Base-by-base conservation (phyloP, 2,888 invertebrate genomes). In the Dioctria rufipes region DNA sequence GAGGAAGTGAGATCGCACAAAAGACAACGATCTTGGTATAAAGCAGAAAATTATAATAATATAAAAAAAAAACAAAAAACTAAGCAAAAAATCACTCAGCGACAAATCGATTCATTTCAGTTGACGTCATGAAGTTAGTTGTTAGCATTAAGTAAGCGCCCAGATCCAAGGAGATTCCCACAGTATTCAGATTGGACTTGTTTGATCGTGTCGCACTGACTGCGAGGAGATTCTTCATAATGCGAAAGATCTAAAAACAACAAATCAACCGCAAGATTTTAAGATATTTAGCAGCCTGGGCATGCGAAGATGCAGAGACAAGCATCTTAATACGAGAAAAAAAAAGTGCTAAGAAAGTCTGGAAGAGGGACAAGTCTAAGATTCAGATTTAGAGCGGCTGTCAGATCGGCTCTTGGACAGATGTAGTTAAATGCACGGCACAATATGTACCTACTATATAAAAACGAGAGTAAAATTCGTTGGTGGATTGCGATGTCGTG, bases 131-230 rank as follows among this genome's bases (percentile, higher is more conserved):
- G 58, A 58, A 39, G 25, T 42, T 13, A 58, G 73, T 58, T 58
- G 73, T 42, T 42, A 60, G 58, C 73, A 54, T 25, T 25, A 25
- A 25, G 25, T 25, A 25, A 54, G 73, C 40, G 6, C 6, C 61
- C 61, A 61, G 60, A 60, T 61, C 54, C 61, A 42, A 42, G 71
- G 60, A 80, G 69, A 11, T 80, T 80, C 80, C 80, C 80, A 80
- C 80, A 80, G 67, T 80, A 54, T 66, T 69, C 80, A 60, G 69
- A 25, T 25, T 46, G 39, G 46, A 80, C 80, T 61, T 80, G 80
- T 80, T 80, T 69, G 69, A 80, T 80, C 80, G 80, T 80, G 80
- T 80, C 69, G 71, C 66, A 54, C n/a, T 42, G 46, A 25, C 25
- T 25, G 25, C n/a, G n/a, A 69, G 54, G 42, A 71, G 43, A 66